Evolutionary conservation across 2,888 invertebrate genomes (phyloP).

Genomic region (Synergus umbraculus): DNA sequence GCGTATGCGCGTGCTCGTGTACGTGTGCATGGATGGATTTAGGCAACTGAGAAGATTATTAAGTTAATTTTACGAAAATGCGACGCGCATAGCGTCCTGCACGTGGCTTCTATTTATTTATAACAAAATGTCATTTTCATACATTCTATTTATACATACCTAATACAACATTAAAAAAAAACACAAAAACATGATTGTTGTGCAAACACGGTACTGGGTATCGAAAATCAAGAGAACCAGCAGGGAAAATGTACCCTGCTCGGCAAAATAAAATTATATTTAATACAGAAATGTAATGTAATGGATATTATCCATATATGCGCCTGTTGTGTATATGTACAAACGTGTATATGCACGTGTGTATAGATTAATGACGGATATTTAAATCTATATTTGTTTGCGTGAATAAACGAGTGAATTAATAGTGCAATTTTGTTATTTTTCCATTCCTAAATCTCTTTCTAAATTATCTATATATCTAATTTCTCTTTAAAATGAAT

Average conservation of each 20-base stretch:
- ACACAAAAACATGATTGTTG: slow-evolving; percentile 49
- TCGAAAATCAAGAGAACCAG: slow-evolving; percentile 55
- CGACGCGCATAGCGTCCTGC: slow-evolving; percentile 39
- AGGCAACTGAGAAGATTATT: slow-evolving; percentile 31
- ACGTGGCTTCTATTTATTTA: slow-evolving; percentile 53
- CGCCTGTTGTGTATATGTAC: slow-evolving; percentile 50
- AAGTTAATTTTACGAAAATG: slow-evolving; percentile 39
- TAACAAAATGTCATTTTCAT: slow-evolving; percentile 50
- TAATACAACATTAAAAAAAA: slow-evolving; percentile 47
- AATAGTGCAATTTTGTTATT: slow-evolving; percentile 40
- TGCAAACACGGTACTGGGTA: slow-evolving; percentile 45
- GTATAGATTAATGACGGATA: slow-evolving; percentile 59
- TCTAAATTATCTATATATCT: neutral
- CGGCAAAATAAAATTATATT: slow-evolving; percentile 65
- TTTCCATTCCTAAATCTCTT: neutral
- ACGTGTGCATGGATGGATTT: slow-evolving; percentile 39
- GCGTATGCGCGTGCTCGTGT: slow-evolving; percentile 42
- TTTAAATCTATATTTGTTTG: slow-evolving; percentile 70
- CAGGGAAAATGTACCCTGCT: slow-evolving; percentile 61
- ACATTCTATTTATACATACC: slow-evolving; percentile 49
- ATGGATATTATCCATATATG: slow-evolving; percentile 51
- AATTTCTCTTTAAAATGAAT: neutral
- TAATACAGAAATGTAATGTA: slow-evolving; percentile 55
- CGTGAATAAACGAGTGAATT: slow-evolving; percentile 71
- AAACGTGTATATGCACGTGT: slow-evolving; percentile 46